These are phyloP conservation scores for Caenorhabditis zanzibari DNA, from an alignment of 2,888 invertebrate species.

Conservation along the genomic window DNA sequence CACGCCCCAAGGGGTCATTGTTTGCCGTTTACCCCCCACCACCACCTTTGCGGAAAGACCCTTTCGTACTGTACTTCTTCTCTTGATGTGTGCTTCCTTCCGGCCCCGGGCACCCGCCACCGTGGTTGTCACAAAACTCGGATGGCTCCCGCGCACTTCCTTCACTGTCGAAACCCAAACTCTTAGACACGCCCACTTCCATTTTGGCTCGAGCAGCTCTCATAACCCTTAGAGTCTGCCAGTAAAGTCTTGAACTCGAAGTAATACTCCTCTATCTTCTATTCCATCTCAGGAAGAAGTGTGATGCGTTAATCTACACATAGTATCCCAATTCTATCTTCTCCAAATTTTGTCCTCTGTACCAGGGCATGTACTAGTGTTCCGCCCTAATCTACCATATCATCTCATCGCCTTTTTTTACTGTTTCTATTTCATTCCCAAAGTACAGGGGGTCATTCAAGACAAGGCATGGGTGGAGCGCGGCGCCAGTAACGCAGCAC, in stretches of 20 bases:
- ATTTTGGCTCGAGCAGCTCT: constrained; percentile 37
- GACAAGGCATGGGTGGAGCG: constrained; percentile 8
- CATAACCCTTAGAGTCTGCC: constrained; percentile 2
- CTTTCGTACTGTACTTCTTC: constrained; percentile 56
- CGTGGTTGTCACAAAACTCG: constrained; percentile 61
- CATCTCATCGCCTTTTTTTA: constrained; percentile 36
- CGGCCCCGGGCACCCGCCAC: constrained; percentile 60
- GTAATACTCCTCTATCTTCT: too few relatives aligned
- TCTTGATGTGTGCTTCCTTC: constrained; percentile 64
- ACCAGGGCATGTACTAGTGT: constrained; percentile 56
- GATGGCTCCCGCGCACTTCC: constrained; percentile 50
- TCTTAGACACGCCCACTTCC: constrained; percentile 32
- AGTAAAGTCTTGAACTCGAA: constrained; percentile 9
- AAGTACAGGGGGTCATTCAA: constrained; percentile 28
- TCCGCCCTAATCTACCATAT: constrained; percentile 51
- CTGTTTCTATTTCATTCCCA: constrained; percentile 25
- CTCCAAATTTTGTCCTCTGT: constrained; percentile 45
- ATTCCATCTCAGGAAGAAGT: neutral
- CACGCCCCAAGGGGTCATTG: constrained; percentile 70
- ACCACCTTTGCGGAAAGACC: constrained; percentile 60
- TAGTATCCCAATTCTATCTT: constrained; percentile 37
- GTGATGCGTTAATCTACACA: constrained; percentile 18
- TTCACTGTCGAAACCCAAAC: constrained; percentile 43
- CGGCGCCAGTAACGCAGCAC: constrained; percentile 18
- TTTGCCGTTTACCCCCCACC: constrained; percentile 63